A percentile compares a stretch with the other conserved stretches of the same genome.
These are phyloP conservation scores for Vanessa tameamea DNA, from an alignment of 1,140 invertebrate species.

Conservation along the genomic window DNA sequence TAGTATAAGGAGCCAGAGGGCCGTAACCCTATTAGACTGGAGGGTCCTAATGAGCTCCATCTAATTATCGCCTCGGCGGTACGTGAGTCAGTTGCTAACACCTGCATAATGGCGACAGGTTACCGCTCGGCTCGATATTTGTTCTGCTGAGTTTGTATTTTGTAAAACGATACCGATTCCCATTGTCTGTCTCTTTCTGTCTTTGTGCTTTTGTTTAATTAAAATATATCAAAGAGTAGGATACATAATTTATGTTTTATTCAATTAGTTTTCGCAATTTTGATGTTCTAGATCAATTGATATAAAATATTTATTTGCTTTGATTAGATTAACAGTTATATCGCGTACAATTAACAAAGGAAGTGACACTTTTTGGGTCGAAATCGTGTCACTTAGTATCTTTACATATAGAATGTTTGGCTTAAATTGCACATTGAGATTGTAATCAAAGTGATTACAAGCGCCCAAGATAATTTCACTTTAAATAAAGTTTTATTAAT, in stretches of 20 bases:
- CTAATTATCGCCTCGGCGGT: constrained; percentile 49
- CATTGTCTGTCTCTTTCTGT: not conserved
- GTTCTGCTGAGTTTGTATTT: constrained; percentile 1
- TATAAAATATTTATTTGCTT: too few relatives aligned
- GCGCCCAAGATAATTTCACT: too few relatives aligned
- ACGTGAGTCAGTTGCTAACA: constrained; percentile 55
- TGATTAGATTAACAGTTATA: too few relatives aligned
- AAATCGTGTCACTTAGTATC: too few relatives aligned
- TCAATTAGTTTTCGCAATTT: too few relatives aligned
- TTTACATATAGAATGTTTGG: too few relatives aligned
- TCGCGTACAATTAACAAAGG: too few relatives aligned
- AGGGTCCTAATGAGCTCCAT: constrained; percentile 53
- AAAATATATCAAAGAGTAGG: not conserved
- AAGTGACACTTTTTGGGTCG: too few relatives aligned
- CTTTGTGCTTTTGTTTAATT: not conserved
- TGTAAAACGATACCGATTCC: not conserved
- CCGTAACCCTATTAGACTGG: constrained; percentile 47
- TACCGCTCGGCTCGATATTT: constrained; percentile 9
- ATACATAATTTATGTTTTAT: not conserved
- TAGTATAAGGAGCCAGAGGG: not conserved
- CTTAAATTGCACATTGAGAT: too few relatives aligned
- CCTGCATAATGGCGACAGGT: constrained; percentile 50
- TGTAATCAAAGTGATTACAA: too few relatives aligned
- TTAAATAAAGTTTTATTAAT: too few relatives aligned
- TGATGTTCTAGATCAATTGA: too few relatives aligned